Conservation (phyloP, 64 coral and sea anemone genomes). For the Montipora sp. region DNA sequence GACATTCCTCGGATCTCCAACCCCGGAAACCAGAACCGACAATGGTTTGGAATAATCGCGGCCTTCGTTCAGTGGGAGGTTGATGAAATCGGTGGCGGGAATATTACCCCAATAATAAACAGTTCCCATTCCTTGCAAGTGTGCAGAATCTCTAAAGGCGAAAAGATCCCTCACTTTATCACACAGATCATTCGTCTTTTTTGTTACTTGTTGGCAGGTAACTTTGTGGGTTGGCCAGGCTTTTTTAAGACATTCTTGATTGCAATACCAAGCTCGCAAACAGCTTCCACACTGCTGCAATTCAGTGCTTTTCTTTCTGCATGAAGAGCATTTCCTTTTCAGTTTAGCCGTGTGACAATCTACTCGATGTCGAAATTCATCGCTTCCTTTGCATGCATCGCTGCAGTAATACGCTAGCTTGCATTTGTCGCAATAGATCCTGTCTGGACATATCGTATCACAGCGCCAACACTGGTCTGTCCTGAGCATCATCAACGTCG, state of each 20-base stretch:
- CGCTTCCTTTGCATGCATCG: constrained; percentile 33
- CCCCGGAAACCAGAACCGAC: constrained; percentile 46
- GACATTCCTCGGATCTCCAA: constrained; percentile 60
- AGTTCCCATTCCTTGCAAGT: not conserved
- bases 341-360: constrained; percentile 59
- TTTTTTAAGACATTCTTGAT: constrained; percentile 22
- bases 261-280: constrained; percentile 54
- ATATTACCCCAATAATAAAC: constrained; percentile 73
- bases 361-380: constrained; percentile 65
- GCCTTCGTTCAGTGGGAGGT: constrained; percentile 64
- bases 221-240: constrained; percentile 36
- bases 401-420: constrained; percentile 69
- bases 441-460: not conserved
- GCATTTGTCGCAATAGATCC: constrained; percentile 35
- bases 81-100: constrained; percentile 53
- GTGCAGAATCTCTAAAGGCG: not conserved
- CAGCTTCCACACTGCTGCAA: constrained; percentile 47
- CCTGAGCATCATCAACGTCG: constrained; percentile 2
- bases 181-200: not conserved
- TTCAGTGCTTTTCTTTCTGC: constrained; percentile 1
- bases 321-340: constrained; percentile 18
- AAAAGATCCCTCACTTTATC: not conserved
- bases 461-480: constrained; percentile 54
- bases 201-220: constrained; percentile 2
- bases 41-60: constrained; percentile 16